Evolutionary conservation across 1,140 invertebrate genomes (phyloP), one percentile per base, ranked within the genome.

Genomic region (Sarcophaga bullata): DNA sequence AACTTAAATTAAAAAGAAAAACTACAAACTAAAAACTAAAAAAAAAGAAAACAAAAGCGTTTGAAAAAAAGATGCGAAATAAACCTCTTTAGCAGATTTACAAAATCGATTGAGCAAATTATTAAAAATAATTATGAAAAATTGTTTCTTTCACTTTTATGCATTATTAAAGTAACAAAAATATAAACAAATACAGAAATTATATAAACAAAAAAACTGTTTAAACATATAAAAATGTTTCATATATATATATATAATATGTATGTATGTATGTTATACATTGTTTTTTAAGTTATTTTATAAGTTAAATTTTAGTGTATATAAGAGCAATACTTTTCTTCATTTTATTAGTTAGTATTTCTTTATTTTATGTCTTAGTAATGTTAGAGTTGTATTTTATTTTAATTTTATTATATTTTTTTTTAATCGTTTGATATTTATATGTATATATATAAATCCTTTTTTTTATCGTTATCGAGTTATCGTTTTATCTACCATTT

Each of bases 401-500:
- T 37, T 37, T 37, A 37, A 37, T 37, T 37, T 37, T 37, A 2
- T 37, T 37, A 37, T 37, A 2, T 37, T 4, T 37, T 37, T 37
- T 25, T 58, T 15, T 58, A 7, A 58, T 25, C 62, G 6, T 68
- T 68, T 19, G 62, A 68, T 68, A 68, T 68, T 19, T 68, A 68
- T 19, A 68, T 68, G 62, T 68, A 19, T 68, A 62, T 3, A n/a
- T 58, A 58, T 15, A 58, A 15, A 15, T 52, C 6, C 50, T 52
- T 52, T 52, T 52, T 13, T 9, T 52, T 68, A 68, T 68, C 62
- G 19, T 68, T 68, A 68, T 68, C 62, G 17, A 19, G 62, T 68
- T 68, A 17, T 76, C 75, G 25, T 19, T 78, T 49, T 76, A 78
- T 50, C 75, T 78, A 78, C 48, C 8, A 78, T 25, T 50, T 78